Conservation (phyloP, 2,888 invertebrate species). For the Amphipoea oculea region DNA sequence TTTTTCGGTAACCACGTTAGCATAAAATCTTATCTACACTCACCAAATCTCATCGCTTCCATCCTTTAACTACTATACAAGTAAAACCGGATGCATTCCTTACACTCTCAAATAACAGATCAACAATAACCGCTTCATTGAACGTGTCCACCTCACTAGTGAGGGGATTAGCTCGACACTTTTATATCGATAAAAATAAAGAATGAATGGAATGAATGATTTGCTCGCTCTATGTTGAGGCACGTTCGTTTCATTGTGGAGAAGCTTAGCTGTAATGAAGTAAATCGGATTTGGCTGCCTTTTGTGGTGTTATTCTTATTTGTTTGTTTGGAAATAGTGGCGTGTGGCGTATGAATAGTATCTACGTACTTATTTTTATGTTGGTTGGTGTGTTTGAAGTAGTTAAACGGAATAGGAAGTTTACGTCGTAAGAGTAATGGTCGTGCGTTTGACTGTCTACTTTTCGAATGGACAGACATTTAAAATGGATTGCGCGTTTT, state of each 20-base stretch:
- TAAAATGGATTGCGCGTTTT: too few relatives aligned
- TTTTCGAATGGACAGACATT: too few relatives aligned
- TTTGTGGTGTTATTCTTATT: slow-evolving; percentile 21
- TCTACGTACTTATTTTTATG: not conserved
- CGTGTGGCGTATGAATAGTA: slow-evolving; percentile 19
- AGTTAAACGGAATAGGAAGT: slow-evolving; percentile 6
- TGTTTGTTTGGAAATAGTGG: slow-evolving; percentile 11
- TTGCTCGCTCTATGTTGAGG: slow-evolving; percentile 42
- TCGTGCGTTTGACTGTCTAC: too few relatives aligned
- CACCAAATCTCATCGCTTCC: slow-evolving; percentile 14
- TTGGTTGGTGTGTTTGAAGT: not conserved
- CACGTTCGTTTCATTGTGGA: slow-evolving; percentile 53
- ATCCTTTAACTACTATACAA: slow-evolving; percentile 37
- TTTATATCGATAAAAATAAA: slow-evolving; percentile 61
- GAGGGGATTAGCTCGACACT: slow-evolving; percentile 63
- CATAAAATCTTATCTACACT: not conserved
- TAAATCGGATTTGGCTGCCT: slow-evolving; percentile 52
- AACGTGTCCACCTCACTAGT: slow-evolving; percentile 58
- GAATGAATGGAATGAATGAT: slow-evolving; percentile 44
- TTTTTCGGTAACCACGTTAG: too few relatives aligned
- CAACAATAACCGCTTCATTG: slow-evolving; percentile 58
- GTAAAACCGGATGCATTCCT: slow-evolving; percentile 64
- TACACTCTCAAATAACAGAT: slow-evolving; percentile 51
- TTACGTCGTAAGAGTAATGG: not conserved
- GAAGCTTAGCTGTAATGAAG: slow-evolving; percentile 43